Percentiles rank a stretch among this genome's conserved stretches.
Evolutionary conservation across 2,888 invertebrate species (phyloP).

Genomic region (Encarsia formosa): DNA sequence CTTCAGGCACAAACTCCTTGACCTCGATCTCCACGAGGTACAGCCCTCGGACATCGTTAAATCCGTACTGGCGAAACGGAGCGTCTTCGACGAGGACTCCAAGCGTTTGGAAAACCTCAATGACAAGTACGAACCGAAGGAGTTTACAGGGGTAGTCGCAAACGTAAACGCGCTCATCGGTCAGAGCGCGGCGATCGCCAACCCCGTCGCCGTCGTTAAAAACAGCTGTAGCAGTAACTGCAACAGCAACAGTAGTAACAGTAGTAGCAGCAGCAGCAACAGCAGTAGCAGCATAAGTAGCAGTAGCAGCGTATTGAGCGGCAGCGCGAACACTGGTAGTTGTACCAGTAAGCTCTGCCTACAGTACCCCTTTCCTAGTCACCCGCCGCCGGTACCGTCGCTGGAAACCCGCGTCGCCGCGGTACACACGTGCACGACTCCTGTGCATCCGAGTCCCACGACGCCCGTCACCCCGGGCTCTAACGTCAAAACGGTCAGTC

Average conservation of each 20-base stretch:
- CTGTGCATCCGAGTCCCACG: constrained; percentile 43
- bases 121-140: constrained; percentile 73
- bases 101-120: constrained; percentile 85
- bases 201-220: constrained; percentile 37
- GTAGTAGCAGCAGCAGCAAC: constrained; percentile 28
- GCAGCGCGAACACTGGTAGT: constrained; percentile 30
- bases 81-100: constrained; percentile 93
- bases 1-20: constrained; percentile 69
- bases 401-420: constrained; percentile 30
- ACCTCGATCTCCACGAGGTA: constrained; percentile 73
- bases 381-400: constrained; percentile 58
- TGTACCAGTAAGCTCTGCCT: constrained; percentile 57
- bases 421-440: constrained; percentile 36
- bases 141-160: constrained; percentile 50
- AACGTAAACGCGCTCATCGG: constrained; percentile 40
- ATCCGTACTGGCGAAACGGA: constrained; percentile 84
- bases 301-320: constrained; percentile 36
- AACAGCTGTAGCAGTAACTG: constrained; percentile 32
- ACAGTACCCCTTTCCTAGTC: constrained; percentile 76
- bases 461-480: constrained; percentile 47
- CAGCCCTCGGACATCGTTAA: constrained; percentile 93
- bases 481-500: constrained; percentile 44
- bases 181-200: constrained; percentile 27
- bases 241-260: constrained; percentile 34
- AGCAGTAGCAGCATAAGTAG: constrained; percentile 31